phyloP scores from a whole-genome alignment of 1,140 invertebrate species.

The Magallana gigas region DNA sequence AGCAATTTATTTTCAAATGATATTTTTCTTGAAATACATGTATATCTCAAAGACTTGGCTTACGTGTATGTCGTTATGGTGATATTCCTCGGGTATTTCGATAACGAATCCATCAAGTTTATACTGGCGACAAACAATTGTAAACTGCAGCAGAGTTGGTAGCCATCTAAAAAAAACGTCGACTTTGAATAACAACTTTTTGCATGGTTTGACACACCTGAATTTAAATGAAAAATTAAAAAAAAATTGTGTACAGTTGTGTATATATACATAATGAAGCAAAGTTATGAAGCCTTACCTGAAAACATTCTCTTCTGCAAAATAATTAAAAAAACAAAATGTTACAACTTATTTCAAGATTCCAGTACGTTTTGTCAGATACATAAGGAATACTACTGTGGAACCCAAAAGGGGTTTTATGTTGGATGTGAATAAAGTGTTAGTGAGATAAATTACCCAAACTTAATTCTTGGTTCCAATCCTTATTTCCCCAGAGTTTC shows the following conservation, averaged over 20 bases:
- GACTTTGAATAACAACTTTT: background rate
- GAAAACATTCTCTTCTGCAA: background rate
- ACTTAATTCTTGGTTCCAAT: conserved; percentile 64
- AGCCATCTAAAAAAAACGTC: conserved; percentile 30
- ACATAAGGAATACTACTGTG: too few relatives aligned
- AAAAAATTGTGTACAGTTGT: background rate
- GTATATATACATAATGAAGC: background rate
- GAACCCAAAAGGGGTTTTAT: too few relatives aligned
- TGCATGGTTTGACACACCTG: background rate
- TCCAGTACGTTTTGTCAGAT: too few relatives aligned
- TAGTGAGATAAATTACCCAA: conserved; percentile 62
- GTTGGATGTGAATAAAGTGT: too few relatives aligned
- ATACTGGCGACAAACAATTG: conserved; percentile 60
- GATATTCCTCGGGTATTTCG: conserved; percentile 65
- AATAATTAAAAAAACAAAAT: conserved; percentile 46
- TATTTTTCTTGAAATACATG: too few relatives aligned
- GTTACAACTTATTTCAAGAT: too few relatives aligned
- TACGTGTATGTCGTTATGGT: conserved; percentile 67
- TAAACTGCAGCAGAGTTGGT: conserved; percentile 71
- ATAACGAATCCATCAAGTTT: conserved; percentile 72
- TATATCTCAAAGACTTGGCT: background rate
- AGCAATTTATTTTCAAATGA: too few relatives aligned
- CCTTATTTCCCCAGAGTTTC: conserved; percentile 70
- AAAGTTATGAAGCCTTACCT: conserved; percentile 2
- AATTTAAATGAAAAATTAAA: background rate